Base-by-base conservation (phyloP, 2,797 vertebrate genomes). In the Thamnophis elegans region DNA sequence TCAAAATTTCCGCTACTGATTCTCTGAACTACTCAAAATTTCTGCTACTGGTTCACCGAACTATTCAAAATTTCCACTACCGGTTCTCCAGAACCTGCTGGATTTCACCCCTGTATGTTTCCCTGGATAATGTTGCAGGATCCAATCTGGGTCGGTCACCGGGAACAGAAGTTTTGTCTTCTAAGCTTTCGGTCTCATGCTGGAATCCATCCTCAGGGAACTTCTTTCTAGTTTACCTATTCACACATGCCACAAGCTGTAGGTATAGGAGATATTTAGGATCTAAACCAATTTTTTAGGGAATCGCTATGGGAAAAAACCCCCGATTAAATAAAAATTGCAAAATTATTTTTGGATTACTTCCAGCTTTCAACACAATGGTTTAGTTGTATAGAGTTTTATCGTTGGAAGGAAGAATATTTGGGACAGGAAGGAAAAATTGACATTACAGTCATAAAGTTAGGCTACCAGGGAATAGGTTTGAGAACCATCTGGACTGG, bases 221-320 rank as follows among this genome's bases (percentile, higher is more conserved):
- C 11, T 28, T 62, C 26, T 62, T 26, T 86, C 32, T 16, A 92
- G 10, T 59, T 26, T 32, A 89, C 4, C 42, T 55, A 86, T 65
- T 54, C 26, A 89, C 5, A 56, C 32, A 86, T 28, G n/a, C 20
- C 7, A 8, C 13, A 10, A 6, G 90, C 28, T 22, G 1, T 28
- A 12, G 36, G 22, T 87, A 12, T 26, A 5, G 26, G 42, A 42
- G 36, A 32, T 47, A 32, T n/a, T 86, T 59, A 51, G 59, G 59
- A n/a, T 92, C 55, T 92, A n/a, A 62, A 92, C 18, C 91, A 55
- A 86, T 60, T 91, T 55, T 60, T 53, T 36, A 89, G 42, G n/a
- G 47, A 85, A 26, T 16, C 54, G 56, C 2, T 89, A 9, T 25
- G 18, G 62, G 32, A 42, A 1, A 47, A 59, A 54, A 1, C 8